Evolutionary conservation across 2,797 vertebrate species (phyloP), one percentile per base, ranked within the genome.

Genomic region (Hozukius guyotensis): DNA sequence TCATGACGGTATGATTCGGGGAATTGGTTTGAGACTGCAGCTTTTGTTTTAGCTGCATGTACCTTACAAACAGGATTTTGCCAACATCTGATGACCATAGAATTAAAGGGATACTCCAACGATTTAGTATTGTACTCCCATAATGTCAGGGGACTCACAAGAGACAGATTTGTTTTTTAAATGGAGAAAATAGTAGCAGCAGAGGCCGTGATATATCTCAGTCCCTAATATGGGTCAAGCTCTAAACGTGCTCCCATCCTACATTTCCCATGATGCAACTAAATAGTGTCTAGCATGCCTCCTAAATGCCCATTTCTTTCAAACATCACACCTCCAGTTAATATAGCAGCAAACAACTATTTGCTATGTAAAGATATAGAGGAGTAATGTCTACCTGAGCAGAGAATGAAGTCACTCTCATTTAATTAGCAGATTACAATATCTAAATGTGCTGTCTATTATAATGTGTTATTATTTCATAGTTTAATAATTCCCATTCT

Each of bases 281-380:
- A 14, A 25, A 57, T 46, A 46, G 42, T 2, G 13, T 16, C 6
- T 27, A 1, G 25, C 7, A 27, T 18, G 14, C 25, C 25, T 29
- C 56, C 42, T 46, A 46, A 46, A 46, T 18, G 42, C 42, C 16
- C 1, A 4, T 4, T 46, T 46, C 16, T 46, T 46, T 46, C 42
- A 46, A 46, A 46, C 42, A 18, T 46, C 42, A 46, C 42, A 46
- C 42, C 16, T 46, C 42, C 16, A 20, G 42, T 46, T 46, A 46
- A 46, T 46, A 46, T 0, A 46, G 16, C 42, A 46, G 16, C 0
- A 8, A 46, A 46, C 42, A 46, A 0, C 42, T 46, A 7, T 46
- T 42, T 42, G 38, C 38, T 46, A 18, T 46, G 16, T 46, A 46
- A 46, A 46, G 42, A 46, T 46, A 46, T 46, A 46, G 42, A 46